Percentiles rank a stretch among this genome's conserved stretches.
Evolutionary conservation across 1,140 invertebrate genomes (phyloP).

Genomic region (Phenacoccus solenopsis): DNA sequence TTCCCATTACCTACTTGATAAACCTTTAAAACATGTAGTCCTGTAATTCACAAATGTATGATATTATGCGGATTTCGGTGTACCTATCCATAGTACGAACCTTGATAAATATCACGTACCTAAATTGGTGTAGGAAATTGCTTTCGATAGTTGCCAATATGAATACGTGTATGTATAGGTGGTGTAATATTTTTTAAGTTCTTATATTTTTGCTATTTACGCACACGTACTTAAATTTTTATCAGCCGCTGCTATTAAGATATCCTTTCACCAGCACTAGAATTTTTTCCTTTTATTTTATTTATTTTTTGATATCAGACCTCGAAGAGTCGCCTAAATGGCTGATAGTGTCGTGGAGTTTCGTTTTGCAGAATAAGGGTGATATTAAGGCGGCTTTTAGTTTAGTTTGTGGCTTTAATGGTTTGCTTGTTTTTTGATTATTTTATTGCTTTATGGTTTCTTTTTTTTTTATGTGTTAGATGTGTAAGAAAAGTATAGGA

Average conservation of each 20-base stretch:
- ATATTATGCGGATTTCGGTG: too few relatives aligned
- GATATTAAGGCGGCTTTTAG: not conserved
- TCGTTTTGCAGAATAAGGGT: too few relatives aligned
- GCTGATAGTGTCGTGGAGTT: too few relatives aligned
- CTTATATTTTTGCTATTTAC: conserved; percentile 8
- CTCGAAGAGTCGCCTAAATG: too few relatives aligned
- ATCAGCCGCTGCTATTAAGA: not conserved
- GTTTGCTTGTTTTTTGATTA: not conserved
- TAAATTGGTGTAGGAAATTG: not conserved
- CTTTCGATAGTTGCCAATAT: not conserved
- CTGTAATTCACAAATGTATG: too few relatives aligned
- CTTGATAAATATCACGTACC: not conserved
- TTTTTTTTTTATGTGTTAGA: too few relatives aligned
- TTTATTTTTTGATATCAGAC: not conserved
- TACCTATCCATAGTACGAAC: too few relatives aligned
- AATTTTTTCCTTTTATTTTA: not conserved
- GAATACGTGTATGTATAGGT: too few relatives aligned
- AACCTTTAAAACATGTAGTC: too few relatives aligned
- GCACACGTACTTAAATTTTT: conserved; percentile 15
- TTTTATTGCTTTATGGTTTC: not conserved
- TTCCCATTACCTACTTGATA: too few relatives aligned
- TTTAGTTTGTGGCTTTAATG: not conserved
- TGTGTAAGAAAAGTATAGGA: too few relatives aligned
- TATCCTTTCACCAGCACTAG: conserved; percentile 13
- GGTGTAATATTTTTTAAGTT: not conserved